Percentiles rank a stretch among this genome's conserved stretches.
Conservation (phyloP, 2,797 vertebrate species). For the Clarias pachynema region DNA sequence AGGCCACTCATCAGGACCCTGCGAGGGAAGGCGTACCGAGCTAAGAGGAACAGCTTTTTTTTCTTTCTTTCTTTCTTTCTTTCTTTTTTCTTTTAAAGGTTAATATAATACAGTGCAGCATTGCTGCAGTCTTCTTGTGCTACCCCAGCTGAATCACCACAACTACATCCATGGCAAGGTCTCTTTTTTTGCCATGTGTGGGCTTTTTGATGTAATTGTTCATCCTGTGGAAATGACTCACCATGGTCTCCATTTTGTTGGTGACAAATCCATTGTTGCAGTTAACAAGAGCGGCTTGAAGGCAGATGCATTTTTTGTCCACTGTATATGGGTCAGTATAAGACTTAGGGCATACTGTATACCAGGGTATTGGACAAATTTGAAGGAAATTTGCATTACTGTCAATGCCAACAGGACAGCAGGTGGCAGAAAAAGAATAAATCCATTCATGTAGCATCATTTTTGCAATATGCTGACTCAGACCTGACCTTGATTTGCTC, state of each 20-base stretch:
- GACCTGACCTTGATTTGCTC: slow-evolving; percentile 23
- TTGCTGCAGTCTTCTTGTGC: slow-evolving; percentile 42
- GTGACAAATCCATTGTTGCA: slow-evolving; percentile 39
- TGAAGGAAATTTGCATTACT: not conserved
- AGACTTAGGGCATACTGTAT: not conserved
- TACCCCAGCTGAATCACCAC: slow-evolving; percentile 35
- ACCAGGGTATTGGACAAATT: not conserved
- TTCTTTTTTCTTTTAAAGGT: not conserved
- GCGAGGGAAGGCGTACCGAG: slow-evolving; percentile 76
- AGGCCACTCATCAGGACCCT: slow-evolving; percentile 72
- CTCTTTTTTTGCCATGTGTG: slow-evolving; percentile 32
- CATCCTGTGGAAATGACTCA: slow-evolving; percentile 48
- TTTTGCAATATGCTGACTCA: slow-evolving; percentile 3
- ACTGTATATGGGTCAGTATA: not conserved
- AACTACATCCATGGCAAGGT: slow-evolving; percentile 18
- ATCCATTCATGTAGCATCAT: not conserved
- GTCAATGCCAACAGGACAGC: not conserved
- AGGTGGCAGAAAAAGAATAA: not conserved
- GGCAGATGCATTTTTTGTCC: not conserved
- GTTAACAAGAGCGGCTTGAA: slow-evolving; percentile 6
- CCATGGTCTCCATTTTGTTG: slow-evolving; percentile 18
- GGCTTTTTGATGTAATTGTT: slow-evolving; percentile 48
- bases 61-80: slow-evolving; percentile 44
- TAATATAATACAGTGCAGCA: slow-evolving; percentile 60
- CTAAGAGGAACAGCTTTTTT: slow-evolving; percentile 67